Base-by-base conservation (phyloP, 2,113 vertebrate species). In the Chlamydotis undulata region DNA sequence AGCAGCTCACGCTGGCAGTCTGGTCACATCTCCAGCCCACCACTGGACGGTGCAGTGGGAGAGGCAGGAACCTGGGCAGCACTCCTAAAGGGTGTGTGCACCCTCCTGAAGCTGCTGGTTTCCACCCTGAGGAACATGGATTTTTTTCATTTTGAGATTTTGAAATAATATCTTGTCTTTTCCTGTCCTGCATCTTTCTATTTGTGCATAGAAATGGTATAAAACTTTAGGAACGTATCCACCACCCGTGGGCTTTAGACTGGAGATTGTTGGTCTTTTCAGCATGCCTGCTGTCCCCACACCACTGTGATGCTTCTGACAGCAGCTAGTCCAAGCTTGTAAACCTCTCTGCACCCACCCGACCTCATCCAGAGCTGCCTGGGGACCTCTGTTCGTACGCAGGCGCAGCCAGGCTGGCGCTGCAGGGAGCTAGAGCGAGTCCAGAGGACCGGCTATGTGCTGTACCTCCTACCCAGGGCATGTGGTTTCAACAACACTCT, bases 1-100 rank as follows among this genome's bases (percentile, higher is more conserved):
- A 56, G 64, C 33, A 17, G 6, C 0, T 86, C 25, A 1, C 5
- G 0, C 28, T 45, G 63, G 22, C 43, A 35, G 12, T 11, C 47
- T 80, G 61, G 17, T 80, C 28, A 67, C 43, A 11, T 50, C 52
- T 83, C 71, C 43, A 80, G 0, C 6, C 12, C 0, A 0, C 29
- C 12, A 9, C 83, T 68, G 47, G 41, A 17, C 22, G 0, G 0
- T 21, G 57, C 18, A 2, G 14, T 4, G 45, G 5, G 9, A 5
- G 60, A 47, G n/a, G 49, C 71, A 80, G 41, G 39, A 91, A 26
- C 25, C 3, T 80, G 68, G 33, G 50, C 39, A 73, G 29, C 35
- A 10, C 25, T 89, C 45, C 57, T 69, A 0, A 55, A 33, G 35
- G 16, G 13, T 14, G 7, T n/a, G 56, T 67, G 10, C 55, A 28